These are phyloP conservation scores for Eucidaris tribuloides DNA, from an alignment of 35 echinoderm and acorn worm genomes.

Conservation along the genomic window DNA sequence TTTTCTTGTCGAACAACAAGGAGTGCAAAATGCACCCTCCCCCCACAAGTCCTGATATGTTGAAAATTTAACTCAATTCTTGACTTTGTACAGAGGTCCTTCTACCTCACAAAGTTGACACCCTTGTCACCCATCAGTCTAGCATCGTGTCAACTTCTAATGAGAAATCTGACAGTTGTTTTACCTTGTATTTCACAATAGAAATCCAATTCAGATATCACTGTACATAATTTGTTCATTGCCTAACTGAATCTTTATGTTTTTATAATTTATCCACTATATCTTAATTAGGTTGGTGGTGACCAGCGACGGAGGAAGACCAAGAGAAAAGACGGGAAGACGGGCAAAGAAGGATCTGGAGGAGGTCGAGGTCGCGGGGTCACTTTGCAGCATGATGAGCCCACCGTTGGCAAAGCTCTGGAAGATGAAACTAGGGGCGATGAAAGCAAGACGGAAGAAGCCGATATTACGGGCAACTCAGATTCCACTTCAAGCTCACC, in stretches of 20 bases:
- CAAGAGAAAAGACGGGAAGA: conserved; percentile 24
- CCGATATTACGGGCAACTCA: conserved; percentile 7
- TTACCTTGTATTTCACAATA: too few species aligned
- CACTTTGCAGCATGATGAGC: conserved; percentile 70
- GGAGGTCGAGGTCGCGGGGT: conserved; percentile 67
- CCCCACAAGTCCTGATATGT: too few species aligned
- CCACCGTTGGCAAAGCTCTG: conserved; percentile 6
- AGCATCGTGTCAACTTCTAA: too few species aligned
- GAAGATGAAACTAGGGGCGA: conserved; percentile 3
- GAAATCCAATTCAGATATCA: too few species aligned
- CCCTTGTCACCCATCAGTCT: too few species aligned
- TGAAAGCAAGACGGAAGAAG: neutral
- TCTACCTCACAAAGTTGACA: too few species aligned
- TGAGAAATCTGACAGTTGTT: too few species aligned
- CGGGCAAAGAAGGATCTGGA: neutral
- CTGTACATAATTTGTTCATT: too few species aligned
- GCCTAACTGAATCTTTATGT: too few species aligned
- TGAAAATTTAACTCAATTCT: too few species aligned
- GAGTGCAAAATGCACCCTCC: conserved; percentile 17
- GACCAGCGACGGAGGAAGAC: conserved; percentile 46
- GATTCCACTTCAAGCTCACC: conserved; percentile 54
- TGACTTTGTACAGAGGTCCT: too few species aligned
- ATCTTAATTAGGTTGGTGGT: conserved; percentile 34
- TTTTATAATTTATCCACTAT: too few species aligned
- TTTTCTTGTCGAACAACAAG: conserved; percentile 11